Percentiles rank a stretch among this genome's conserved stretches.
Evolutionary conservation across 2,113 vertebrate genomes (phyloP).

Genomic region (Paedocypris sp.): DNA sequence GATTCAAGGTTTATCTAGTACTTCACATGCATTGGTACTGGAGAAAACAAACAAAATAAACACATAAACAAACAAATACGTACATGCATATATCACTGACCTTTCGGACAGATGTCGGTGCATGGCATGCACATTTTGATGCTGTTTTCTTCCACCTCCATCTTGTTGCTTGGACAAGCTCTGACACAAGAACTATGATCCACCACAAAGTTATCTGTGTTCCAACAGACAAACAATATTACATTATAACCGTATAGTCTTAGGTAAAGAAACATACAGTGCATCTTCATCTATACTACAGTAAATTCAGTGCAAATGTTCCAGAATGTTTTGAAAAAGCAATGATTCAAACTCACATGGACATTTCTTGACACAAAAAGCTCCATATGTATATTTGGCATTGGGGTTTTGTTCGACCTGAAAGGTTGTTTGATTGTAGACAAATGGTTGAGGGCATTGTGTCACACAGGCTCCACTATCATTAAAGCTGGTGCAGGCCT

Average conservation of each 20-base stretch:
- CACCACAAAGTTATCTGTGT: conserved; percentile 93
- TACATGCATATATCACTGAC: conserved; percentile 47
- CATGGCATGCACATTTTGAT: conserved; percentile 96
- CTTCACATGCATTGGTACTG: too few species aligned
- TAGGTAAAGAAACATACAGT: neutral
- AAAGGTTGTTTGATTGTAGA: conserved; percentile 94
- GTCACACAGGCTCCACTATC: conserved; percentile 94
- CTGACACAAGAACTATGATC: conserved; percentile 94
- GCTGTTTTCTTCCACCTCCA: conserved; percentile 94
- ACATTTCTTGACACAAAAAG: conserved; percentile 95
- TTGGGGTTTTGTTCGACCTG: conserved; percentile 89
- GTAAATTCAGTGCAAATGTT: too few species aligned
- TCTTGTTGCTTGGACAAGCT: conserved; percentile 94
- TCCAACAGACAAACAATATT: neutral
- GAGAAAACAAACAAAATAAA: neutral
- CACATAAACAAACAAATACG: too few species aligned
- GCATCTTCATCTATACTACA: too few species aligned
- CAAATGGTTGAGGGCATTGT: conserved; percentile 90
- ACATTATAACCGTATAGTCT: neutral
- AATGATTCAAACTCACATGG: conserved; percentile 69
- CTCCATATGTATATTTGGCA: conserved; percentile 94
- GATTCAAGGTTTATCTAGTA: neutral
- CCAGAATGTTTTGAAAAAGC: too few species aligned
- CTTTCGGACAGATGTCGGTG: conserved; percentile 97
- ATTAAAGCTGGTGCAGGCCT: conserved; percentile 98